Evolutionary conservation across 2,797 vertebrate species (phyloP), one percentile per base, ranked within the genome.

Genomic region (Myripristis jacobus): DNA sequence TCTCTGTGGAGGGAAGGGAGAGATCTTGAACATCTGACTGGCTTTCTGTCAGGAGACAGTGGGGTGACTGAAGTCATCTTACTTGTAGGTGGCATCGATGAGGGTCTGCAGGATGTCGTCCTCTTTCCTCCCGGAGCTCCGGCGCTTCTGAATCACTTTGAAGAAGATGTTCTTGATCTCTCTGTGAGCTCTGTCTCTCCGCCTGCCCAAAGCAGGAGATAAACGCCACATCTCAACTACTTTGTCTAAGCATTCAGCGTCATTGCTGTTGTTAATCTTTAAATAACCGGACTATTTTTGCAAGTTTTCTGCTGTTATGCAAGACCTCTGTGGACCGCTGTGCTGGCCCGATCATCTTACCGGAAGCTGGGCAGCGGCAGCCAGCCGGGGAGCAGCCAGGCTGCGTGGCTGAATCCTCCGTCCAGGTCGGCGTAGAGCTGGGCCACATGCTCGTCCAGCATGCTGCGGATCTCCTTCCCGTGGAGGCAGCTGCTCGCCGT

Each of bases 331-430:
- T 60, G 12, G 4, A 16, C 1, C 38, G 1, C 4, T 34, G 18
- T 12, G 25, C 9, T 15, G 13, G 13, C 18, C 1, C 46, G 3
- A 19, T 3, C 2, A 2, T 63, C 70, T 11, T 89, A 98, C 98
- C 97, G 98, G 95, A 99, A 99, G 87, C 98, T 99, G 0, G 98
- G 98, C 82, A 99, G 89, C 12, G 98, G 98, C 38, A 99, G 91
- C 98, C 98, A 99, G 1, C 94, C 94, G 0, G 98, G 98, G 78
- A 99, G 91, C 0, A 99, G 94, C 98, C 98, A 99, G 59, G 98
- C 98, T 1, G 94, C 96, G 0, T 96, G 97, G 64, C 93, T 97
- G 83, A 99, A 99, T 1, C 98, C 98, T 47, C 97, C 98, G 9
- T 99, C 97, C 92, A 99, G 86, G 83, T 99, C 98, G 0, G 96